Evolutionary conservation across 1,140 invertebrate genomes (phyloP).

Genomic region (Ostrea edulis): DNA sequence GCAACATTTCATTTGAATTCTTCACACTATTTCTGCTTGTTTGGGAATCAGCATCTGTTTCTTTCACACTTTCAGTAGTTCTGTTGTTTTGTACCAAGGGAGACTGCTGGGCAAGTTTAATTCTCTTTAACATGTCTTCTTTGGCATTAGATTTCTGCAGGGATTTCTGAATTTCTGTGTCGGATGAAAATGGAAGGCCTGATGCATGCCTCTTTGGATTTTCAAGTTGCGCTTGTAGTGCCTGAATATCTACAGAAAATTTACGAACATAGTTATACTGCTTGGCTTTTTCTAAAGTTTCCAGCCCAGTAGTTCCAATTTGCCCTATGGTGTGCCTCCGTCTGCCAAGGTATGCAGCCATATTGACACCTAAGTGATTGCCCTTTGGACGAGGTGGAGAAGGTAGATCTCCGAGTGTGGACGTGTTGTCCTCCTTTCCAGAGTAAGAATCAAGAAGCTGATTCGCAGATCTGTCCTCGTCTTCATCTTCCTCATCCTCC

Average conservation of each 20-base stretch:
- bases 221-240: conserved; percentile 76
- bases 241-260: conserved; percentile 77
- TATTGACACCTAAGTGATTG: conserved; percentile 69
- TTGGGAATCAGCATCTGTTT: neutral
- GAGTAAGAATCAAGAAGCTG: conserved; percentile 44
- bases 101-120: conserved; percentile 11
- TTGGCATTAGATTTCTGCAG: conserved; percentile 47
- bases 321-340: conserved; percentile 74
- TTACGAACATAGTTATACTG: conserved; percentile 77
- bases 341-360: conserved; percentile 70
- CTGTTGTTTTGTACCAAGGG: conserved; percentile 17
- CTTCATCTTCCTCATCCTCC: conserved; percentile 41
- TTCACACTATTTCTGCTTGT: neutral
- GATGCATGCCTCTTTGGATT: conserved; percentile 75
- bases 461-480: neutral
- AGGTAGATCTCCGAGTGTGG: conserved; percentile 57
- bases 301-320: conserved; percentile 68
- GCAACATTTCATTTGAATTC: conserved; percentile 41
- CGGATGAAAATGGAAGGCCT: conserved; percentile 73
- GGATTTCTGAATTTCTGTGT: conserved; percentile 62
- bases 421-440: conserved; percentile 56
- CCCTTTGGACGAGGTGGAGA: conserved; percentile 53
- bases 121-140: conserved; percentile 46
- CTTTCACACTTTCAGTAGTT: neutral
- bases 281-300: conserved; percentile 65